Base-by-base conservation (phyloP, 2,888 invertebrate species). In the Drosophila paranaensis region DNA sequence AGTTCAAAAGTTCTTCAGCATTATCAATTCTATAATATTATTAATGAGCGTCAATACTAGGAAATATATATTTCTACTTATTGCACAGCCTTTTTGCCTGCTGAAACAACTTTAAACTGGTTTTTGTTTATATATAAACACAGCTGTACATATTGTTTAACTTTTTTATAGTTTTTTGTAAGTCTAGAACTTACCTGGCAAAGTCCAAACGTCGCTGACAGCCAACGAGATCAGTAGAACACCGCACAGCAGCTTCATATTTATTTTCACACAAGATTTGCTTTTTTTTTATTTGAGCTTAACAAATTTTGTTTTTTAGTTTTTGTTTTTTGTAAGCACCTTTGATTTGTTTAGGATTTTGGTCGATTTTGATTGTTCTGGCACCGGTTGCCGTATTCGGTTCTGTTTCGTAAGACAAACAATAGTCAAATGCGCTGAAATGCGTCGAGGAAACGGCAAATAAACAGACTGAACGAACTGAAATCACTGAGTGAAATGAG, bases 151-250 rank as follows among this genome's bases (percentile, higher is more conserved):
- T 37, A 25, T 20, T 20, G 25, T 53, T 30, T 37, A 13, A 37
- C 5, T 9, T 35, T 14, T 20, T 27, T 25, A 46, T 39, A 6
- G 4, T 10, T 42, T 30, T 16, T 10, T 6, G 60, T 39, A 14
- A 20, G 6, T 37, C 40, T 75, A 60, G 56, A 65, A 90, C 92
- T 92, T 72, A 92, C 92, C 92, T 82, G 92, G 92, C 82, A 92
- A 81, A 62, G 92, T 86, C 58, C 88, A 87, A 67, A 90, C 90
- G 61, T 87, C 89, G 79, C 85, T 88, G 65, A 91, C 78, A 79
- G 91, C 88, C 79, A 92, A 63, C 42, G 81, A 77, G 77, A 86
- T 89, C 73, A 90, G 73, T 58, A 92, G 67, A 80, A 90, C 76
- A 73, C 84, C 86, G 66, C 88, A 77, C 58, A 91, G 71, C 65